Evolutionary conservation across 2,888 invertebrate species (phyloP), one percentile per base, ranked within the genome.

Genomic region (Ormyrus thymus): DNA sequence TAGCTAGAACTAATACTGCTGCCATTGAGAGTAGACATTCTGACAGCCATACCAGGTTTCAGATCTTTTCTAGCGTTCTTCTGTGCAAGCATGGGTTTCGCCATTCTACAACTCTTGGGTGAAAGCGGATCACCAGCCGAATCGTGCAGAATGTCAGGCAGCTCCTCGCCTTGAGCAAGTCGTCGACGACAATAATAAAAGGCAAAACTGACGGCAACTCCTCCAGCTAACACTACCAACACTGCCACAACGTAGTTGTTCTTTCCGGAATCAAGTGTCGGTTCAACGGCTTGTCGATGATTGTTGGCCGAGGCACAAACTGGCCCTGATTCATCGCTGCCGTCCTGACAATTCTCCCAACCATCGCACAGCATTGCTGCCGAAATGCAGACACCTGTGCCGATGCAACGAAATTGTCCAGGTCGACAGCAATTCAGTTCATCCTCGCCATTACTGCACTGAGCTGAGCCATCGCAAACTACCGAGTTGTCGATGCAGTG

Each of bases 311-410:
- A 85, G 0, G 91, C 90, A 85, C 95, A 95, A 5, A 93, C 92
- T 1, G 93, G 92, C 1, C 93, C 92, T 7, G 92, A 91, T 88
- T 97, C 97, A 88, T 97, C 97, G 0, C 95, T 93, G 0, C 95
- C 95, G 90, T 97, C 96, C 5, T 93, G 93, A 87, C 97, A 97
- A 87, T 97, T 93, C 9, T 93, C 93, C 89, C 93, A 93, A 0
- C 95, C 94, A 89, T 97, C 96, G 85, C 97, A 97, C 0, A 96
- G 90, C 7, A 93, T 89, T 0, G 92, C 90, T 3, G 92, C 90
- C 0, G 95, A 92, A 29, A 97, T 93, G 84, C 97, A 97, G 0
- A 94, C 92, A 13, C 94, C 93, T 59, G 93, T 94, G 76, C 93
- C 93, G n/a, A 93, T 94, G 87, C 95, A 96, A 73, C 93, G 93